Evolutionary conservation across 2,113 vertebrate species (phyloP), one percentile per base, ranked within the genome.

Genomic region (Uria aalge): DNA sequence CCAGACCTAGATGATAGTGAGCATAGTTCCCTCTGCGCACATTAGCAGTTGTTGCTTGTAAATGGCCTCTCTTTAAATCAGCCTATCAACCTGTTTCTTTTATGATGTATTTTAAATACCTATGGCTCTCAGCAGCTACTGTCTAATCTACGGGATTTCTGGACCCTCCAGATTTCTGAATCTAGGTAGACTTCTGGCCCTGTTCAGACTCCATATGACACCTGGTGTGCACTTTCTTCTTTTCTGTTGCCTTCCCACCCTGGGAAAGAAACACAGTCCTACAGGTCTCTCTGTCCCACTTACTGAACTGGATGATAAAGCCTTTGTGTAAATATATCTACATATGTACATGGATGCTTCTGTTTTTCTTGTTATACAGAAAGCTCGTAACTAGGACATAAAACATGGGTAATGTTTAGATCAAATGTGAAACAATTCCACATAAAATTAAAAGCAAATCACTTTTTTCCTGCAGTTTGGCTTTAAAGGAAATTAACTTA

Each of bases 401-500:
- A 93, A 84, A 41, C 48, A 76, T 0, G 22, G 34, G 41, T 77
- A 94, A 76, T 85, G 13, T 80, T 96, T 75, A 78, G 62, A 67
- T 41, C 12, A 62, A 82, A 67, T 60, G 32, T 72, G 75, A 93
- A 94, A 83, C 22, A 52, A 55, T 91, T 90, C 34, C 53, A 90
- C 56, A 72, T n/a, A 73, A 97, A 93, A 89, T 95, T 72, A 93
- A 93, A 92, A 87, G 30, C 40, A 95, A 84, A 87, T 92, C 14
- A 69, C 53, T 92, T 88, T 88, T 77, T 52, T 27, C 47, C 26
- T 6, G 29, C 47, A 90, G 47, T 95, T 94, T 1, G 12, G 41
- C 91, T 88, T 96, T 88, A 81, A 95, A 96, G 55, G 55, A 91
- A 96, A 96, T 95, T 41, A 97, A 88, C 73, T 78, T 69, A 96